Evolutionary conservation across 2,888 invertebrate genomes (phyloP), one percentile per base, ranked within the genome.

Genomic region (Xanthostigma xanthostigma): DNA sequence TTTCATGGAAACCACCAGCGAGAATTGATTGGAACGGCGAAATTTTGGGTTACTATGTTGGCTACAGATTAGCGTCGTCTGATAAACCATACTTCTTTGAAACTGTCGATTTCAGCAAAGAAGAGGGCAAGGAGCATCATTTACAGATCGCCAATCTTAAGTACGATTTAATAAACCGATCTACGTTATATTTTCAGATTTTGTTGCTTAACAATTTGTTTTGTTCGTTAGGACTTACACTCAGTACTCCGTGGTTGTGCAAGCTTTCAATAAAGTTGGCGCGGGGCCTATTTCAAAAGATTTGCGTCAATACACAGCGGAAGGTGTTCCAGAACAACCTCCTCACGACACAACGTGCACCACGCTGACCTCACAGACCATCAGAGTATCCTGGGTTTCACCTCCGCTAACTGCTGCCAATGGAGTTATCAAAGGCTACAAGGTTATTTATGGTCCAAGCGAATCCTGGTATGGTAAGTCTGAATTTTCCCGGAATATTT

Each of bases 391-490:
- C 17, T 96, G 95, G 95, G 84, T 88, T 0, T 91, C 93, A 0
- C 95, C 95, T 1, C 91, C 94, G 38, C 74, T 92, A 2, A 85
- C 84, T 52, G 83, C 91, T 36, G 91, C 94, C 41, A 93, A 95
- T 64, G 95, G 95, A 55, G 84, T 94, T 39, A 91, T 95, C 60
- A 92, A 93, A 65, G 94, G 94, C 11, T 96, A 95, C 72, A 93
- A 94, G 69, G 90, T 92, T 50, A 80, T 92, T 50, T 92, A 91
- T 61, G 90, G 91, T 56, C 89, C 92, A 40, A 88, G 88, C 57
- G 88, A 90, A 54, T 81, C 84, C 53, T 92, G 92, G 92, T 90
- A 89, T 73, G 91, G 87, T 87, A 70, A 76, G 83, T 79, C 63
- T 34, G 17, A 11, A 27, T 6, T 27, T 27, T 27, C 27, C 6